Percentiles rank a stretch among this genome's conserved stretches.
These are phyloP conservation scores for Zaprionus obscuricornis DNA, from an alignment of 2,888 invertebrate species.

Conservation along the genomic window DNA sequence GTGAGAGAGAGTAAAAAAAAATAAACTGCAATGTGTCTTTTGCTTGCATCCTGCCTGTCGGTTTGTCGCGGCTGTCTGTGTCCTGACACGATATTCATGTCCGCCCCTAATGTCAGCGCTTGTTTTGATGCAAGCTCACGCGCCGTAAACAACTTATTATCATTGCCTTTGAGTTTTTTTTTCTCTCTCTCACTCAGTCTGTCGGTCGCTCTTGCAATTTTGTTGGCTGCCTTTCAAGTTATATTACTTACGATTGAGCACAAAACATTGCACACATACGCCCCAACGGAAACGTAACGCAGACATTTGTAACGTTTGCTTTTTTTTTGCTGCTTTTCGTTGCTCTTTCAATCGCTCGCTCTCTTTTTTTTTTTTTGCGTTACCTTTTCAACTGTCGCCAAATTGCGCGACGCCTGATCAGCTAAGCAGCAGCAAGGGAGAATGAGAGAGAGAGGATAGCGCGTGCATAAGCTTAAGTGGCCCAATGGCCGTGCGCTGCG, in stretches of 20 bases:
- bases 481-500: constrained; percentile 55
- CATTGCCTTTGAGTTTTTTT: constrained; percentile 54
- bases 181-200: neutral
- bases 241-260: constrained; percentile 29
- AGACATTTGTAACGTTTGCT: constrained; percentile 70
- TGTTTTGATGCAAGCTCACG: constrained; percentile 79
- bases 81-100: constrained; percentile 59
- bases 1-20: neutral
- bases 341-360: neutral
- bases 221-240: constrained; percentile 75
- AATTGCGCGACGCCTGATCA: constrained; percentile 66
- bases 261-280: constrained; percentile 60
- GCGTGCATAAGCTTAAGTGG: constrained; percentile 63
- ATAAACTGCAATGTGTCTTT: constrained; percentile 48
- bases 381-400: constrained; percentile 67
- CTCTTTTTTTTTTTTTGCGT: constrained; percentile 35
- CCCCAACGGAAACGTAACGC: constrained; percentile 72
- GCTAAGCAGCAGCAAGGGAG: constrained; percentile 15
- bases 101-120: constrained; percentile 79
- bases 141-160: constrained; percentile 80
- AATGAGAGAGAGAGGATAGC: constrained; percentile 2
- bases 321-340: neutral
- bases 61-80: constrained; percentile 25
- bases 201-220: constrained; percentile 34
- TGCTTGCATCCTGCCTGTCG: constrained; percentile 31